A percentile compares a stretch with the other conserved stretches of the same genome.
Evolutionary conservation across 2,113 vertebrate species (phyloP).

Genomic region (Mormyrus iriodes): DNA sequence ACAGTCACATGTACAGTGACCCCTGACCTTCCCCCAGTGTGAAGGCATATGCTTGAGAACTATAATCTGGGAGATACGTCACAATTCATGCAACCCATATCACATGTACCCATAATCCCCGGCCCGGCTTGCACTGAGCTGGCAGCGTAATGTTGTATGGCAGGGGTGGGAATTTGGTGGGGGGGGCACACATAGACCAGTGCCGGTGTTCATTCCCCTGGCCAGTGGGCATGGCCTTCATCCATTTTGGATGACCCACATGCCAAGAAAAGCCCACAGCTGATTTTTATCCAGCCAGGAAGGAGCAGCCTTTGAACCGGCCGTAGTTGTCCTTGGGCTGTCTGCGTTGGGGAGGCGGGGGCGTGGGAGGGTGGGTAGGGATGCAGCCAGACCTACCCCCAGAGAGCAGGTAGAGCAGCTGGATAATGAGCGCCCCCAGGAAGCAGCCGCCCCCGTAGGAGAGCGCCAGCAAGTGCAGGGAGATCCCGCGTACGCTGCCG

Average conservation of each 20-base stretch:
- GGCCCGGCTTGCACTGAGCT: background rate
- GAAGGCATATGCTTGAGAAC: background rate
- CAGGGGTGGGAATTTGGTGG: background rate
- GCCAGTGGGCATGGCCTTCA: constrained; percentile 17
- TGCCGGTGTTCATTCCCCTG: background rate
- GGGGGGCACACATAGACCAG: background rate
- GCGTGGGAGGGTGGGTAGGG: background rate
- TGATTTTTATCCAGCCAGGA: constrained; percentile 23
- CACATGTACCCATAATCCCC: background rate
- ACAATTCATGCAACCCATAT: background rate
- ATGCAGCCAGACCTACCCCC: constrained; percentile 62
- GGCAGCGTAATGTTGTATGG: background rate
- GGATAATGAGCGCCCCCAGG: constrained; percentile 72
- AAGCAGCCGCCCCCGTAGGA: constrained; percentile 82
- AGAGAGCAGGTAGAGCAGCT: constrained; percentile 65
- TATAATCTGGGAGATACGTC: background rate
- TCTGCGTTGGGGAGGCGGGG: background rate
- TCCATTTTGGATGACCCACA: constrained; percentile 26
- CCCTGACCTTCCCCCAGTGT: background rate
- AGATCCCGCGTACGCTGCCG: constrained; percentile 67
- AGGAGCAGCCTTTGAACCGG: constrained; percentile 6
- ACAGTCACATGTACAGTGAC: background rate
- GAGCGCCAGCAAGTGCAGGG: constrained; percentile 75
- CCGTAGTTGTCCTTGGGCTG: constrained; percentile 5
- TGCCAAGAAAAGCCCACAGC: constrained; percentile 9